Percentiles rank a stretch among this genome's conserved stretches.
These are phyloP conservation scores for Pygoscelis adeliae DNA, from an alignment of 2,113 vertebrate species.

Conservation along the genomic window DNA sequence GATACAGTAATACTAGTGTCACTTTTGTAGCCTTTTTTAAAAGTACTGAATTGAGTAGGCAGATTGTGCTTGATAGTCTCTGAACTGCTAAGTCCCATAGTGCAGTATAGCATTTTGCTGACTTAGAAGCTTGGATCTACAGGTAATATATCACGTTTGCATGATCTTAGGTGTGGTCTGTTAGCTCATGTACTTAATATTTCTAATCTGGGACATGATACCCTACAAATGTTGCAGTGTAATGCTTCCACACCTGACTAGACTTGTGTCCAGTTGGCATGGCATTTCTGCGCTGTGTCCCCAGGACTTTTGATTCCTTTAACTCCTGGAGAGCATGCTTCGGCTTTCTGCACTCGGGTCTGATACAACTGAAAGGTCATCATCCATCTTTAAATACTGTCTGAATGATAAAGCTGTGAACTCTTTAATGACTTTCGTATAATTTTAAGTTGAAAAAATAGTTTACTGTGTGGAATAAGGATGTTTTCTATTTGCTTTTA, in stretches of 20 bases:
- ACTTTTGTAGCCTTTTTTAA: not conserved
- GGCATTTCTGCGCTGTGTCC: not conserved
- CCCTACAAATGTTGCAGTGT: not conserved
- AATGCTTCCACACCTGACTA: not conserved
- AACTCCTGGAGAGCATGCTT: not conserved
- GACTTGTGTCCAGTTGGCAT: not conserved
- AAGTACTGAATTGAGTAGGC: not conserved
- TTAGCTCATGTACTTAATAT: not conserved
- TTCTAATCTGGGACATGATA: fast-evolving
- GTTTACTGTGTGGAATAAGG: not conserved
- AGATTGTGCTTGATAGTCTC: not conserved
- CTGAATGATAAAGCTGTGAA: not conserved
- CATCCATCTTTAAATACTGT: not conserved
- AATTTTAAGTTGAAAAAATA: not conserved
- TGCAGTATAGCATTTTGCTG: not conserved
- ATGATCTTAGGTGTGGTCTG: not conserved
- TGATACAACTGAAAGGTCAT: not conserved
- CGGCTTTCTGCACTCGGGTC: not conserved
- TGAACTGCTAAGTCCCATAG: not conserved
- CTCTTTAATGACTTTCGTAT: not conserved
- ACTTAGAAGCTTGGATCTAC: not conserved
- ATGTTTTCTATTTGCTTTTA: not conserved
- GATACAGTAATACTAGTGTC: not conserved
- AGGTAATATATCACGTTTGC: not conserved
- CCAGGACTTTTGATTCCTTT: not conserved